Conservation (phyloP, 2,113 vertebrate species). For the Dissostichus mawsoni region DNA sequence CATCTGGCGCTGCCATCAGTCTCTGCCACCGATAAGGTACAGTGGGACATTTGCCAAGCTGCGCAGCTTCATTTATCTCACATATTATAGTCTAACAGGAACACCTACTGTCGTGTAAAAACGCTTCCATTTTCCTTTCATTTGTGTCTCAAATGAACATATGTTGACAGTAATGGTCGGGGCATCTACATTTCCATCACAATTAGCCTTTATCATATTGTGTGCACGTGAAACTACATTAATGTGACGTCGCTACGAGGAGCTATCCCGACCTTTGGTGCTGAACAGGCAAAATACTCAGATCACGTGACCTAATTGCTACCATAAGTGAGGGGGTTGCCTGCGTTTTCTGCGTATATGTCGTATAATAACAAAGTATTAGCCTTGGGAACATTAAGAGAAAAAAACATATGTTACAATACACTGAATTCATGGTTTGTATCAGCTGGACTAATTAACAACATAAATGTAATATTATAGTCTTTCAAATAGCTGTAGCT, state of each 20-base stretch:
- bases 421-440: background rate
- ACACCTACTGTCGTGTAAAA: background rate
- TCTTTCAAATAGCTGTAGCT: background rate
- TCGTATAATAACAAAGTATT: background rate
- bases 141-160: background rate
- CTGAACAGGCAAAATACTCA: conserved; percentile 72
- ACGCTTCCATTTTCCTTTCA: background rate
- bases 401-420: background rate
- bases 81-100: background rate
- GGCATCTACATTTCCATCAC: background rate
- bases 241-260: conserved; percentile 43
- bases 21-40: conserved; percentile 81
- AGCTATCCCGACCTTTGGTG: conserved; percentile 84
- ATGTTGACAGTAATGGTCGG: background rate
- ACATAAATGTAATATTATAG: background rate
- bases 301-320: conserved; percentile 50
- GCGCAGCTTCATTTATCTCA: background rate
- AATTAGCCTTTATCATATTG: background rate
- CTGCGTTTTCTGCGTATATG: background rate
- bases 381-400: too few species aligned
- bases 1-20: conserved; percentile 75
- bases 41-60: background rate
- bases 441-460: background rate
- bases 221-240: conserved; percentile 21
- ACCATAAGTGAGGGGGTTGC: background rate